Conservation (phyloP, 2,797 vertebrate species). For the Dipus sagitta region DNA sequence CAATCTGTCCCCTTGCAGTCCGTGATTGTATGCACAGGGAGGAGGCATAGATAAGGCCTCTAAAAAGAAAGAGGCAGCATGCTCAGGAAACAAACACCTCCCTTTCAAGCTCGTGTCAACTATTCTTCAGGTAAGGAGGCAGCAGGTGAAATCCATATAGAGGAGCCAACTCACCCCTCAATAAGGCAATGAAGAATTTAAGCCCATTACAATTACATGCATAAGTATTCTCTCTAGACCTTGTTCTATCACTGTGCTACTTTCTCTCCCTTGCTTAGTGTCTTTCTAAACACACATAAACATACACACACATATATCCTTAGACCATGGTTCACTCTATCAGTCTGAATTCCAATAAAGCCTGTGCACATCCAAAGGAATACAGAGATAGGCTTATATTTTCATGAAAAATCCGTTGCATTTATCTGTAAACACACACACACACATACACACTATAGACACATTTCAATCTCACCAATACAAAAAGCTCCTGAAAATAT, state of each 20-base stretch:
- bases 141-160: neutral
- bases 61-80: constrained; percentile 24
- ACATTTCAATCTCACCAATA: constrained; percentile 52
- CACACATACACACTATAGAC: neutral
- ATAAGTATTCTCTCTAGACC: neutral
- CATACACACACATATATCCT: neutral
- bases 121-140: neutral
- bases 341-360: constrained; percentile 25
- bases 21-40: neutral
- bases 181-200: neutral
- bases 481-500: constrained; percentile 42
- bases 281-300: neutral
- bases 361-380: constrained; percentile 20
- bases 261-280: neutral
- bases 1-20: neutral
- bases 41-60: neutral
- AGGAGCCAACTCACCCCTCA: constrained; percentile 15
- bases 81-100: neutral
- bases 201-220: neutral
- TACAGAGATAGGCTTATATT: constrained; percentile 27
- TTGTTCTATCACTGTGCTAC: constrained; percentile 26
- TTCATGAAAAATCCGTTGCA: constrained; percentile 38
- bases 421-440: constrained; percentile 30
- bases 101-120: neutral
- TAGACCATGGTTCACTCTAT: neutral